Percentiles rank a stretch among this genome's conserved stretches.
phyloP scores from a whole-genome alignment of 2,113 vertebrate species.

The Takifugu bimaculatus region DNA sequence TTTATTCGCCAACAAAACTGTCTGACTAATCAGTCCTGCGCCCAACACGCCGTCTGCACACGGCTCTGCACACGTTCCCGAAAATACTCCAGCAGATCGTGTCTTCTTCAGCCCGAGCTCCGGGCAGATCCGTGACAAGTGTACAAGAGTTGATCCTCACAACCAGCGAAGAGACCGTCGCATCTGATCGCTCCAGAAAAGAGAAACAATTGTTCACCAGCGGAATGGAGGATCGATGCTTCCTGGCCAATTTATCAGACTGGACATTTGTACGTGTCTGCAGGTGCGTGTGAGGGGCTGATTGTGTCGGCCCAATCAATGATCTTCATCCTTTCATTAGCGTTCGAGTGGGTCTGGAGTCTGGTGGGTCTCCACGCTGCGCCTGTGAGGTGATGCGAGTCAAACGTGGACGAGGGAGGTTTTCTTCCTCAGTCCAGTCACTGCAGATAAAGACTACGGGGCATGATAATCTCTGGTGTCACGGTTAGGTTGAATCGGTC shows the following conservation, averaged over 20 bases:
- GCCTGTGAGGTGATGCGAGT: slow-evolving; percentile 49
- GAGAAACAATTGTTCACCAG: slow-evolving; percentile 54
- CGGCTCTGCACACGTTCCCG: slow-evolving; percentile 3
- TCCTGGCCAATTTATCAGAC: slow-evolving; percentile 51
- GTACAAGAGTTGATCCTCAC: slow-evolving; percentile 47
- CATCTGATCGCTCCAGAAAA: slow-evolving; percentile 29
- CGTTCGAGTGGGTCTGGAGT: slow-evolving; percentile 60
- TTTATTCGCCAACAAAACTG: slow-evolving; percentile 63
- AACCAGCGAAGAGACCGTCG: slow-evolving; percentile 41
- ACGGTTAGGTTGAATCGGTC: slow-evolving; percentile 56
- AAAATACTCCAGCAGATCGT: no score
- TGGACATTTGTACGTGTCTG: slow-evolving; percentile 40
- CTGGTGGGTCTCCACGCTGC: slow-evolving; percentile 43
- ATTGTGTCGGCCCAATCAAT: slow-evolving; percentile 62
- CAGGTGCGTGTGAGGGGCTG: slow-evolving; percentile 29
- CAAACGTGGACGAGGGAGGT: slow-evolving; percentile 46
- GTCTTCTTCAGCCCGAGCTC: slow-evolving; percentile 18
- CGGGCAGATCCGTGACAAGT: slow-evolving; percentile 32
- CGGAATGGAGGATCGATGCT: slow-evolving; percentile 58
- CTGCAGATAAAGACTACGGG: slow-evolving; percentile 50
- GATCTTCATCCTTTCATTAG: slow-evolving; percentile 68
- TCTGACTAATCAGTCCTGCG: slow-evolving; percentile 46
- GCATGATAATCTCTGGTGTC: slow-evolving; percentile 60
- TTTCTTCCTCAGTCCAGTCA: slow-evolving; percentile 39
- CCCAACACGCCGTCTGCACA: background rate